Conservation (phyloP, 2,888 invertebrate genomes). For the Carpatolechia fugitivella region DNA sequence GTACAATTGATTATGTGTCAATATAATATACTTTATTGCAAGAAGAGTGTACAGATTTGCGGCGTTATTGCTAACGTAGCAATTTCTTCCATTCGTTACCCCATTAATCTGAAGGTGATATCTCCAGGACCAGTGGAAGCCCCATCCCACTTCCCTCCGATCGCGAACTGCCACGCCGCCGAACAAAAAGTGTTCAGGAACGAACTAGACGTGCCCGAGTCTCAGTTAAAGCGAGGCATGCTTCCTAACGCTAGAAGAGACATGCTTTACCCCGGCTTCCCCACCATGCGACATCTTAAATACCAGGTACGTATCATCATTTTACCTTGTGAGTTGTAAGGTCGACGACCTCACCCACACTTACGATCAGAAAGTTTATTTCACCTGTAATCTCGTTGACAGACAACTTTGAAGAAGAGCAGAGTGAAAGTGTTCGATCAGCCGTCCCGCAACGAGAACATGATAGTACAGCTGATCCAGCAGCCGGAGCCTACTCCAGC, state of each 20-base stretch:
- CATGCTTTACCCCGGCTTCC: constrained; percentile 93
- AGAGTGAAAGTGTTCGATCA: constrained; percentile 94
- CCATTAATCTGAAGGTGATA: too few species aligned
- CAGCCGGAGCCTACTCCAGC: constrained; percentile 52
- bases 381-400: constrained; percentile 20
- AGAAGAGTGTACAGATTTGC: too few species aligned
- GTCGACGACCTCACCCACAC: too few species aligned
- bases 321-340: too few species aligned
- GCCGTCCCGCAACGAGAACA: constrained; percentile 86
- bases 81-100: too few species aligned
- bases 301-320: constrained; percentile 88
- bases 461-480: constrained; percentile 85
- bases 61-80: too few species aligned
- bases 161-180: constrained; percentile 79
- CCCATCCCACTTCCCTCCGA: constrained; percentile 81
- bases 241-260: constrained; percentile 83
- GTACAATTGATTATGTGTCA: too few species aligned
- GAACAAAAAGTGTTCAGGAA: constrained; percentile 71
- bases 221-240: constrained; percentile 83
- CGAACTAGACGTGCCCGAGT: constrained; percentile 78
- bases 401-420: constrained; percentile 82
- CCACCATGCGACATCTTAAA: constrained; percentile 91
- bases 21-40: too few species aligned
- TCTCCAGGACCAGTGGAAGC: constrained; percentile 61
- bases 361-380: too few species aligned